These are phyloP conservation scores for Microctonus brassicae DNA, from an alignment of 2,888 invertebrate species.

Conservation along the genomic window DNA sequence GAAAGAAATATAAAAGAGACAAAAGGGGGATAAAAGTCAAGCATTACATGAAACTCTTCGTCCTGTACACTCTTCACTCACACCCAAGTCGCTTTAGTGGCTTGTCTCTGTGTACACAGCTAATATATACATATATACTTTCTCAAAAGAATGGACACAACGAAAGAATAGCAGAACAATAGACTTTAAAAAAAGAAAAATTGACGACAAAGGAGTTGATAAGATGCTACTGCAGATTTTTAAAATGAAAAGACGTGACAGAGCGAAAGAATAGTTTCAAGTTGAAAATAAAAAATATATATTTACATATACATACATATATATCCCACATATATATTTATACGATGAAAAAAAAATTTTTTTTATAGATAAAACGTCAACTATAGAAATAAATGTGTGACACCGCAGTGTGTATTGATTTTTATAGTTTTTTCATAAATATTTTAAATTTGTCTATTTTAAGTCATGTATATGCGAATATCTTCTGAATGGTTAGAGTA, in stretches of 20 bases:
- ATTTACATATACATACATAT: too few species aligned
- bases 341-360: too few species aligned
- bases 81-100: neutral
- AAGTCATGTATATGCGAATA: too few species aligned
- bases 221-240: neutral
- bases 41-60: slow-evolving; percentile 3
- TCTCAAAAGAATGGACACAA: neutral
- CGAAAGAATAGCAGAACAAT: neutral
- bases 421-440: too few species aligned
- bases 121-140: neutral
- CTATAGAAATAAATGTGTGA: too few species aligned
- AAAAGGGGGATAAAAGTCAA: slow-evolving; percentile 12
- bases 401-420: too few species aligned
- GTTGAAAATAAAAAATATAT: neutral
- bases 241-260: neutral
- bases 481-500: too few species aligned
- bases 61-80: neutral
- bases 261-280: neutral
- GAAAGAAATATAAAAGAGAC: slow-evolving; percentile 7
- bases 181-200: neutral
- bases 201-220: neutral
- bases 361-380: too few species aligned
- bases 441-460: too few species aligned
- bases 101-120: neutral
- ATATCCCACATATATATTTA: too few species aligned